Base-by-base conservation (phyloP, 2,888 invertebrate species). In the Megamerina dolium region DNA sequence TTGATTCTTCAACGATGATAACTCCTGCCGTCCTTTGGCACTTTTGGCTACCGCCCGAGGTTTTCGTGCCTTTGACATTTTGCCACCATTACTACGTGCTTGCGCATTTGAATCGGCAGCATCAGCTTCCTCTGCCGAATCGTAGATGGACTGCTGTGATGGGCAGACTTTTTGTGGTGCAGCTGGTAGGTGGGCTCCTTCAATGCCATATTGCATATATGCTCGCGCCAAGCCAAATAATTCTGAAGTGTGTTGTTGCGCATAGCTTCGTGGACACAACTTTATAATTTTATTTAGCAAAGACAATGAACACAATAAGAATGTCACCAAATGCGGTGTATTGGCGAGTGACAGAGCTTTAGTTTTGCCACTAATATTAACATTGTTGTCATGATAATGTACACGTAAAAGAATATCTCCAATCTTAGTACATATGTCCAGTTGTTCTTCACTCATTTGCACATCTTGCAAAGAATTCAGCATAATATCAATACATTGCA, bases 121-220 rank as follows among this genome's bases (percentile, higher is more conserved):
- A 14, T 59, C 29, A 36, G 44, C 53, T 36, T 57, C 53, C 4
- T 60, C 57, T 6, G 49, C 47, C 1, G 73, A 66, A 49, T 78
- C 76, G 10, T 78, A 77, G 29, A 81, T 64, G 16, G 77, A 75
- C 52, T 82, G 77, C 52, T 80, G 78, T 1, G 82, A 76, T 2
- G 82, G 79, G 64, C 75, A 69, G 20, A 83, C 53, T 41, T 72
- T 76, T 55, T 73, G 75, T 2, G 81, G 74, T 19, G 21, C 20
- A 6, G 34, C 3, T 1, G 40, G 65, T 2, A 34, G 62, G 9
- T 57, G 59, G 46, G 66, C 66, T 10, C 53, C 63, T 60, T 63
- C 62, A 12, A 75, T 53, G 12, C 69, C 72, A 51, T 74, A 79
- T 4, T 80, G 63, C 62, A 81, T 74, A 53, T 74, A 81, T 43